A percentile compares a stretch with the other conserved stretches of the same genome.
Conservation (phyloP, 2,888 invertebrate species). For the Dolichopus griseipennis region DNA sequence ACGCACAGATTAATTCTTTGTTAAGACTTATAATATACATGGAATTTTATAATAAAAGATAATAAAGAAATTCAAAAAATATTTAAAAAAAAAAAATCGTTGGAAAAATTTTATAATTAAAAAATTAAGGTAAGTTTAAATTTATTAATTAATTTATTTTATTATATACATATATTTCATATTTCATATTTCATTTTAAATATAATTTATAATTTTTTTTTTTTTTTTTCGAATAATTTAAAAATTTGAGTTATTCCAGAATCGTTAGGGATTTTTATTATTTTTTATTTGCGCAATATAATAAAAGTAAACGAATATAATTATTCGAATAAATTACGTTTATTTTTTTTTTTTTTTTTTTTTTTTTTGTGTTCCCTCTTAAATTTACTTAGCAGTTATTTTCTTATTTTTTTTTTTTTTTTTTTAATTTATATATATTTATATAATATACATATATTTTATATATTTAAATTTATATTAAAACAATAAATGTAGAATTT, state of each 20-base stretch:
- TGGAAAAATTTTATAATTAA: background rate
- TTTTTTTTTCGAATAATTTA: too few species aligned
- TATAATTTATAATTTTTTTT: too few species aligned
- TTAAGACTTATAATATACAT: background rate
- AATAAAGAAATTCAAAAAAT: background rate
- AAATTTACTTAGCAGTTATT: background rate
- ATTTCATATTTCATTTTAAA: too few species aligned
- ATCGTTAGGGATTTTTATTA: background rate
- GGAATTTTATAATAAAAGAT: background rate
- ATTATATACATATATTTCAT: too few species aligned
- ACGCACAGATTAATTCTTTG: background rate
- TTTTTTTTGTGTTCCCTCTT: background rate
- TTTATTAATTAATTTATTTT: too few species aligned
- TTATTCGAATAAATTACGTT: conserved; percentile 5
- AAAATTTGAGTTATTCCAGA: too few species aligned
- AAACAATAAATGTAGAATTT: too few species aligned
- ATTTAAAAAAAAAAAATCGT: background rate
- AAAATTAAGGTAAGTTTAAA: background rate
- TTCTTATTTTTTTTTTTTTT: background rate
- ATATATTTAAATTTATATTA: too few species aligned
- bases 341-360: conserved; percentile 1
- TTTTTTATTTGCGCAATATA: background rate
- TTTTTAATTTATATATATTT: background rate
- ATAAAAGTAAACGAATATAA: conserved; percentile 4
- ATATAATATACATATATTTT: background rate